phyloP scores from a whole-genome alignment of 2,888 invertebrate species.

The Chouioia cunea region DNA sequence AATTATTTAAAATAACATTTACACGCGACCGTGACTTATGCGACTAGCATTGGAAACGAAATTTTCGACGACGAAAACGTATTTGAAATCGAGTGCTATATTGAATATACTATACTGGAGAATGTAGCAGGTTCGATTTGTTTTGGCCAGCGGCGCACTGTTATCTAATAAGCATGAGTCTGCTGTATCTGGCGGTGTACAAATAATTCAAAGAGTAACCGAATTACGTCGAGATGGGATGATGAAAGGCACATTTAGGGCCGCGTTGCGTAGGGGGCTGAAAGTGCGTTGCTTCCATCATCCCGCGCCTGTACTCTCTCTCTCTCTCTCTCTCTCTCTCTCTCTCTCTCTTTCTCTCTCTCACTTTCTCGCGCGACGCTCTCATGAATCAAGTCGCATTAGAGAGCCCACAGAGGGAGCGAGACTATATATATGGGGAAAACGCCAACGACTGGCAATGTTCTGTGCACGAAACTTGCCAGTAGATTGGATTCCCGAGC shows the following conservation, averaged over 20 bases:
- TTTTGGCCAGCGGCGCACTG: conserved; percentile 17
- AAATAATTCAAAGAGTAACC: conserved; percentile 67
- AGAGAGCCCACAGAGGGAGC: conserved; percentile 44
- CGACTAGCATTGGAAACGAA: too few relatives aligned
- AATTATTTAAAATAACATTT: too few relatives aligned
- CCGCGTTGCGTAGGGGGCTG: conserved; percentile 51
- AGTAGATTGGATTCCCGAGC: conserved; percentile 67
- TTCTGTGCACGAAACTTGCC: conserved; percentile 60
- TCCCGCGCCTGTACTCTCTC: too few relatives aligned
- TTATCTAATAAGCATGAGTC: conserved; percentile 44
- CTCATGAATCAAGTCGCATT: conserved; percentile 69
- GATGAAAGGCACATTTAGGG: conserved; percentile 67
- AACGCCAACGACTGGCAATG: conserved; percentile 62
- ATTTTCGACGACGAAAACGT: too few relatives aligned
- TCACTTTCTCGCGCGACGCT: conserved; percentile 1
- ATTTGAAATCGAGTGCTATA: too few relatives aligned
- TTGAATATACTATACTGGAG: too few relatives aligned
- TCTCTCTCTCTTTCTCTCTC: too few relatives aligned
- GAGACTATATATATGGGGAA: conserved; percentile 29
- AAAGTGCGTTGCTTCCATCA: conserved; percentile 45
- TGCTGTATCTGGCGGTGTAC: conserved; percentile 52
- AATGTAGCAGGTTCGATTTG: conserved; percentile 13
- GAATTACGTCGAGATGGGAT: conserved; percentile 66
- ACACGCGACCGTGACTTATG: too few relatives aligned
- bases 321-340: too few relatives aligned